These are phyloP conservation scores for Azemiops feae DNA, from an alignment of 2,113 vertebrate species.

Conservation along the genomic window DNA sequence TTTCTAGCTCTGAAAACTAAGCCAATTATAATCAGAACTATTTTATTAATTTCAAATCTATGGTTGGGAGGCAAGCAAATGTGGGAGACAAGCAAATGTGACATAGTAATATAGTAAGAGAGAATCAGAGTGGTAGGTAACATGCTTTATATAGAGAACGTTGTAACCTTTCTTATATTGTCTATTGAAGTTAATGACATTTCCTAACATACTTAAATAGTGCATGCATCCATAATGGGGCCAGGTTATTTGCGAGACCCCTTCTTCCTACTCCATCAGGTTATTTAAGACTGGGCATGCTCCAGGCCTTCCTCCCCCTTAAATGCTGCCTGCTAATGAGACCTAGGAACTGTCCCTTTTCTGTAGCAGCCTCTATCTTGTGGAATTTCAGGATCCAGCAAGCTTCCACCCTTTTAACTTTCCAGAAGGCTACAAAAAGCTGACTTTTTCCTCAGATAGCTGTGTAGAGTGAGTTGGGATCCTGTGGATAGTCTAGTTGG, in stretches of 20 bases:
- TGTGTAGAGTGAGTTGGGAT: neutral
- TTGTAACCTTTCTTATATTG: neutral
- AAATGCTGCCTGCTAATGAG: neutral
- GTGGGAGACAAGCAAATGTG: neutral
- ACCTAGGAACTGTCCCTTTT: neutral
- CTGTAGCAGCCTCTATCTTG: neutral
- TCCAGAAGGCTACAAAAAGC: neutral
- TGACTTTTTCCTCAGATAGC: neutral
- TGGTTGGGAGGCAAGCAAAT: neutral
- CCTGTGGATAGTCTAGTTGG: neutral
- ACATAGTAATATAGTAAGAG: neutral
- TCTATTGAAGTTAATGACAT: neutral
- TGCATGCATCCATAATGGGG: neutral
- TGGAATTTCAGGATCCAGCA: neutral
- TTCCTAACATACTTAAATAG: neutral
- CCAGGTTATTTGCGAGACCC: neutral
- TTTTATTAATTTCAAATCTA: neutral
- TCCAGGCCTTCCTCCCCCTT: neutral
- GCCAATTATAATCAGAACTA: neutral
- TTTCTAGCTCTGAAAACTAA: neutral
- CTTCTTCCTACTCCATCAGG: neutral
- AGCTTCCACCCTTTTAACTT: neutral
- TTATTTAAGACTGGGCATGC: neutral
- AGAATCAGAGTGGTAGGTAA: neutral
- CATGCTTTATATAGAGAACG: neutral